Base-by-base conservation (phyloP, 1,140 invertebrate genomes). In the Neotoxoptera formosana region DNA sequence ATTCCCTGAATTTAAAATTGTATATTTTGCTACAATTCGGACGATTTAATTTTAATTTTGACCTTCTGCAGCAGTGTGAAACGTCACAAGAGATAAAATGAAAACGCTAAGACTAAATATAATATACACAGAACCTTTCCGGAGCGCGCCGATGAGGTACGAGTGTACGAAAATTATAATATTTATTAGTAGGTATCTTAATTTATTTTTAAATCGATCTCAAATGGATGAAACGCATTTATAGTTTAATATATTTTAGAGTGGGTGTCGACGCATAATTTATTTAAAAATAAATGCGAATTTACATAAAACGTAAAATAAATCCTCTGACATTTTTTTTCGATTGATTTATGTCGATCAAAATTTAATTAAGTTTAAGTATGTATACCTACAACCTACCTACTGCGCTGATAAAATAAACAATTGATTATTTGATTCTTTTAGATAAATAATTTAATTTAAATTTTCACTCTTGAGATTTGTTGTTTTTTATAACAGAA, bases 371-470 rank as follows among this genome's bases (percentile, higher is more conserved):
- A 87, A 87, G 45, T 86, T 47, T 47, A 25, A 86, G 23, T 84
- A 23, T 47, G 6, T n/a, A 30, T 76, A 4, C 11, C 1, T 23
- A n/a, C n/a, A n/a, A n/a, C n/a, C 21, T 41, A 45, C 41, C 21
- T 83, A 83, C 81, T 84, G 2, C 0, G 6, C 41, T 25, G 23
- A 84, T 30, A 84, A 84, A 84, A 87, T 87, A 47, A 87, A 47
- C 84, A 47, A 47, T 87, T 84, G 23, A 84, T 45, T 47, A 47
- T 87, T 47, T n/a, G 30, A 47, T 87, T 47, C 11, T n/a, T 87
- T 87, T 48, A n/a, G 20, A 87, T n/a, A n/a, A 87, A 87, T 87
- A 87, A 87, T 48, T 87, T 87, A 87, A 87, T 87, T 47, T 87
- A 47, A n/a, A 30, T 87, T 86, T 45, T 87, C 45, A 45, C 30